These are phyloP conservation scores for Notodonta dromedarius DNA, from an alignment of 2,888 invertebrate genomes.

Conservation along the genomic window DNA sequence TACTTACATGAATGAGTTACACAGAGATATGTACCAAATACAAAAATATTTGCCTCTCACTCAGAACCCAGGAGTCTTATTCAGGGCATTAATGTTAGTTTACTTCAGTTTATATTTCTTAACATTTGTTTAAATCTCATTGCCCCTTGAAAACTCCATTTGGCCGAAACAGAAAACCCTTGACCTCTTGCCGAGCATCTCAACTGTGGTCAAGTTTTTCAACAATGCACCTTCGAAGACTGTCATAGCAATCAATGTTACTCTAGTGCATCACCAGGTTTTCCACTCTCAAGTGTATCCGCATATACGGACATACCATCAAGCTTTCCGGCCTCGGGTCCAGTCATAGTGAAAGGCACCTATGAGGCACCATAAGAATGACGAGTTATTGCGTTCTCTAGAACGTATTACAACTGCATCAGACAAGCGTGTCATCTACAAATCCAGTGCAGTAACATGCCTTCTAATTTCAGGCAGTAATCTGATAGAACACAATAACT, in stretches of 20 bases:
- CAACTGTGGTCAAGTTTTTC: slow-evolving; percentile 82
- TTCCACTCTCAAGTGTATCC: slow-evolving; percentile 82
- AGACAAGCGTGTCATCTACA: slow-evolving; percentile 68
- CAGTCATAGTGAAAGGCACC: slow-evolving; percentile 82
- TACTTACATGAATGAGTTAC: slow-evolving; percentile 83
- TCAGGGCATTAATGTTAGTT: slow-evolving; percentile 62
- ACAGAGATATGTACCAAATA: slow-evolving; percentile 67
- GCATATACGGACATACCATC: slow-evolving; percentile 80
- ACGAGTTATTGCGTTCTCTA: slow-evolving; percentile 85
- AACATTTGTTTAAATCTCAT: slow-evolving; percentile 47
- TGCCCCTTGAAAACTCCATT: slow-evolving; percentile 80
- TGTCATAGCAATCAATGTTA: slow-evolving; percentile 45
- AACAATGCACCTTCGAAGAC: slow-evolving; percentile 75
- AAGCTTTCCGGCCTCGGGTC: slow-evolving; percentile 84
- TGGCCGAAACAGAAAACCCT: slow-evolving; percentile 84
- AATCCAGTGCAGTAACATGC: slow-evolving; percentile 78
- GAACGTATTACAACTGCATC: slow-evolving; percentile 65
- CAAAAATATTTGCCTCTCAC: slow-evolving; percentile 80
- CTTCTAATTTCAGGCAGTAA: slow-evolving; percentile 77
- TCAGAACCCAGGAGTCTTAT: slow-evolving; percentile 82
- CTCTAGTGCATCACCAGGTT: slow-evolving; percentile 82
- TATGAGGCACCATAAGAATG: slow-evolving; percentile 81
- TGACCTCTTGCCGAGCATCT: slow-evolving; percentile 77
- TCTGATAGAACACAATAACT: slow-evolving; percentile 85
- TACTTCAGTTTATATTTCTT: slow-evolving; percentile 40